phyloP scores from a whole-genome alignment of 2,888 invertebrate genomes.

The Drosophila rellima region DNA sequence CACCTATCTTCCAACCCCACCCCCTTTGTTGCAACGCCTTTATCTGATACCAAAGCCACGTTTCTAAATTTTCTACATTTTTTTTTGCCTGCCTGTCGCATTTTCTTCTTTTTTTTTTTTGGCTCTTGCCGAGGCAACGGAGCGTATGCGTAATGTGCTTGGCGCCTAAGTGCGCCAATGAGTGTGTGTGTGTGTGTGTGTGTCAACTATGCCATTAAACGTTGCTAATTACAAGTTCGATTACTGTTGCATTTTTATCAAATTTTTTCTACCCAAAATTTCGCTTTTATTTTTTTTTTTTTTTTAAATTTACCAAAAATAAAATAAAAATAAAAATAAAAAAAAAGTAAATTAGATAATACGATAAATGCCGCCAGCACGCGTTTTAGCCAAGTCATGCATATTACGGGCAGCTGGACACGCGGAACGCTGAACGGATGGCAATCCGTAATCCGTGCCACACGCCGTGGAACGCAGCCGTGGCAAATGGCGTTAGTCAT shows the following conservation, averaged over 20 bases:
- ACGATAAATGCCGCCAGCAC: conserved; percentile 18
- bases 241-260: conserved; percentile 4
- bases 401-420: conserved; percentile 25
- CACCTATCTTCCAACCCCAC: not conserved
- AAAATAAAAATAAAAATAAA: not conserved
- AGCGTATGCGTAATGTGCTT: conserved; percentile 79
- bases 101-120: too few species aligned
- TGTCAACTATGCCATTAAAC: conserved; percentile 30
- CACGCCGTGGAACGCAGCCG: conserved; percentile 19
- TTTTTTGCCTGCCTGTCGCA: not conserved
- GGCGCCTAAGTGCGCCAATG: conserved; percentile 69
- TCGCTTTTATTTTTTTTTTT: not conserved
- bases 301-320: not conserved
- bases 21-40: conserved; percentile 11
- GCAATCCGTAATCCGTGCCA: conserved; percentile 19
- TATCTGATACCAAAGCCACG: conserved; percentile 48
- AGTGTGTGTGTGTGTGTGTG: conserved; percentile 12
- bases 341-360: too few species aligned
- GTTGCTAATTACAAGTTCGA: conserved; percentile 40
- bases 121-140: conserved; percentile 51
- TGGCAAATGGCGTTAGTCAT: conserved; percentile 60
- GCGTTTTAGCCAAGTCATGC: conserved; percentile 35
- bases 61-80: too few species aligned
- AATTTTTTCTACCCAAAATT: not conserved
- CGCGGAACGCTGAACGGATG: conserved; percentile 25